Conservation (phyloP, 2,113 vertebrate species). For the Balaenoptera acutorostrata region DNA sequence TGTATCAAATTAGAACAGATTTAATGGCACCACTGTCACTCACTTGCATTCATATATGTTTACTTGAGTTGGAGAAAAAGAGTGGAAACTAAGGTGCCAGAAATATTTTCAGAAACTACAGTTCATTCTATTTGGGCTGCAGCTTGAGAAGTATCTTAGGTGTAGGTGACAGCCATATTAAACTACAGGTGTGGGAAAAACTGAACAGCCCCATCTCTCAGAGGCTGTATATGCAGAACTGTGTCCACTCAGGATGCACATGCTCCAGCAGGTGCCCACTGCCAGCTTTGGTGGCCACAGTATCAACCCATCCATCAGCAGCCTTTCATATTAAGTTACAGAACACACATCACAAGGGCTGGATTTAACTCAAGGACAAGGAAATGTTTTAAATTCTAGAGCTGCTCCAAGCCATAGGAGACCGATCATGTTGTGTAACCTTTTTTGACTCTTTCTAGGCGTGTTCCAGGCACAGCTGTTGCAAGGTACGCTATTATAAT, state of each 20-base stretch:
- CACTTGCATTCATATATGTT: neutral
- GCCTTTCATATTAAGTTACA: slow-evolving; percentile 75
- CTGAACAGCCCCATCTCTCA: neutral
- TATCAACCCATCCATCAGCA: slow-evolving; percentile 37
- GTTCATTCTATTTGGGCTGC: neutral
- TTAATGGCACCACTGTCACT: neutral
- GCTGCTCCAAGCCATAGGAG: slow-evolving; percentile 71
- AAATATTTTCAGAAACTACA: neutral
- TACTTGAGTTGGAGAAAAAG: neutral
- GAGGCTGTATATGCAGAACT: neutral
- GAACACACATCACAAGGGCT: slow-evolving; percentile 71
- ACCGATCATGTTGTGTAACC: slow-evolving; percentile 56
- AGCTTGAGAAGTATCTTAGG: neutral
- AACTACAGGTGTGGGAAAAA: accelerated
- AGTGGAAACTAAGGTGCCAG: neutral
- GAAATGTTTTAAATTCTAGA: slow-evolving; percentile 83
- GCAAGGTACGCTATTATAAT: slow-evolving; percentile 76
- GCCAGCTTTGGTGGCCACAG: neutral
- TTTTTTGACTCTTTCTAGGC: slow-evolving; percentile 73
- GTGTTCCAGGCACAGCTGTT: slow-evolving; percentile 76
- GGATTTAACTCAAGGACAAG: slow-evolving; percentile 79
- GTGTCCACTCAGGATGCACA: neutral
- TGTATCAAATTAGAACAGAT: neutral
- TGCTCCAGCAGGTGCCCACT: slow-evolving; percentile 36
- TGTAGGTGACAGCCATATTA: neutral